Percentiles rank a stretch among this genome's conserved stretches.
phyloP scores from a whole-genome alignment of 2,888 invertebrate genomes.

The Netelia virgata region DNA sequence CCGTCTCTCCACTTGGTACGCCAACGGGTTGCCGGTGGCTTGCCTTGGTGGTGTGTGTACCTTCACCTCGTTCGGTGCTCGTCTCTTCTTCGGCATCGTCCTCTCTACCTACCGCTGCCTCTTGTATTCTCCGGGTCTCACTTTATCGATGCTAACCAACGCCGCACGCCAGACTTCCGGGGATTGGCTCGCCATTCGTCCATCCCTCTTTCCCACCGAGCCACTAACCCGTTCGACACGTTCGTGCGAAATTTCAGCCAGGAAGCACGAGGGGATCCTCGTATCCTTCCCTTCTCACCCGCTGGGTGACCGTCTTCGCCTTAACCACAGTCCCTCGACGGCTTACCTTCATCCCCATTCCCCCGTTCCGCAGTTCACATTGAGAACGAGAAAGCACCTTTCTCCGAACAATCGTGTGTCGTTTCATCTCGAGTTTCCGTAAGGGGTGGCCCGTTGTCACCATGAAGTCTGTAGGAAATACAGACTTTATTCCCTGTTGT shows the following conservation, averaged over 20 bases:
- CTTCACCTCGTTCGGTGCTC: conserved; percentile 44
- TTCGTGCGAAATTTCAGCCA: conserved; percentile 46
- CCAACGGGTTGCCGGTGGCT: conserved; percentile 16
- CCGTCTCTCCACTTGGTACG: conserved; percentile 65
- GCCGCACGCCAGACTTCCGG: conserved; percentile 57
- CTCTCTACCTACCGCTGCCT: conserved; percentile 12
- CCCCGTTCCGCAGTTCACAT: neutral
- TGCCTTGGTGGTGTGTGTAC: conserved; percentile 12
- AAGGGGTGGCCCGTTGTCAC: neutral
- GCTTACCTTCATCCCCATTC: neutral
- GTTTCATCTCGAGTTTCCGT: conserved; percentile 37
- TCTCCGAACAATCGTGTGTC: conserved; percentile 45
- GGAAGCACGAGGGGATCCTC: conserved; percentile 32
- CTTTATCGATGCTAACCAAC: conserved; percentile 49
- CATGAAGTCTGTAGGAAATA: conserved; percentile 17
- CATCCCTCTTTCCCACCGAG: conserved; percentile 47
- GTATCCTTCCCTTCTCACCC: neutral
- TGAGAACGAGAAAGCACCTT: conserved; percentile 1
- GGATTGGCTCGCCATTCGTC: conserved; percentile 46
- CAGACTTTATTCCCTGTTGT: conserved; percentile 10
- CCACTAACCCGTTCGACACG: conserved; percentile 55
- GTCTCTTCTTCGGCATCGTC: conserved; percentile 4
- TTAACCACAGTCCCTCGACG: neutral
- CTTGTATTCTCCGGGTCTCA: conserved; percentile 37
- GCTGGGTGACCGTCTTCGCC: conserved; percentile 6